These are phyloP conservation scores for Liodrosophila aerea DNA, from an alignment of 2,888 invertebrate genomes.

Conservation along the genomic window DNA sequence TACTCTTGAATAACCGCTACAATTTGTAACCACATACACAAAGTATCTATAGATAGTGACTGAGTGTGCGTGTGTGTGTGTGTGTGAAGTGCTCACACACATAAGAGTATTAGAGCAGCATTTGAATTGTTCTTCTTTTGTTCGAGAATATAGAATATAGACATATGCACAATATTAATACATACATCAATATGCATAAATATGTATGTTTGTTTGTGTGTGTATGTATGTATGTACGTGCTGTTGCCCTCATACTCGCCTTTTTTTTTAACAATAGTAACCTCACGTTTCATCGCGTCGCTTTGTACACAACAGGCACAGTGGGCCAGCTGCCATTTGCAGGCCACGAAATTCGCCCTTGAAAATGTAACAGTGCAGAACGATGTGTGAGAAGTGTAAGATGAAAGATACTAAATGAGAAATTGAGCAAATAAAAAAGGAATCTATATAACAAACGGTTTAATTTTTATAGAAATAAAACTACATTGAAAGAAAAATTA, in stretches of 20 bases:
- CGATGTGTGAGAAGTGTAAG: no score
- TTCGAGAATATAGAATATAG: conserved; percentile 34
- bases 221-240: conserved; percentile 1
- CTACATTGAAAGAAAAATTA: no score
- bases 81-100: not conserved
- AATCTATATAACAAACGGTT: no score
- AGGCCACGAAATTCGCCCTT: conserved; percentile 16
- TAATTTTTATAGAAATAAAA: no score
- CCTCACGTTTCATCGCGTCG: conserved; percentile 31
- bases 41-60: no score
- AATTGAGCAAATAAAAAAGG: no score
- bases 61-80: not conserved
- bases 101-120: conserved; percentile 8
- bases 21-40: conserved; percentile 17
- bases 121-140: conserved; percentile 61
- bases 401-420: no score
- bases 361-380: conserved; percentile 19
- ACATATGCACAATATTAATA: conserved; percentile 25
- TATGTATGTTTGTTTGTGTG: no score
- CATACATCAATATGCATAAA: conserved; percentile 4
- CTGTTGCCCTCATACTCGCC: not conserved
- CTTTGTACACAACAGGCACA: conserved; percentile 44
- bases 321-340: conserved; percentile 31
- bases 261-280: conserved; percentile 30
- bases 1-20: conserved; percentile 5